A percentile compares a stretch with the other conserved stretches of the same genome.
Evolutionary conservation across 1,140 invertebrate species (phyloP).

Genomic region (Pseudachorutes palmiensis): DNA sequence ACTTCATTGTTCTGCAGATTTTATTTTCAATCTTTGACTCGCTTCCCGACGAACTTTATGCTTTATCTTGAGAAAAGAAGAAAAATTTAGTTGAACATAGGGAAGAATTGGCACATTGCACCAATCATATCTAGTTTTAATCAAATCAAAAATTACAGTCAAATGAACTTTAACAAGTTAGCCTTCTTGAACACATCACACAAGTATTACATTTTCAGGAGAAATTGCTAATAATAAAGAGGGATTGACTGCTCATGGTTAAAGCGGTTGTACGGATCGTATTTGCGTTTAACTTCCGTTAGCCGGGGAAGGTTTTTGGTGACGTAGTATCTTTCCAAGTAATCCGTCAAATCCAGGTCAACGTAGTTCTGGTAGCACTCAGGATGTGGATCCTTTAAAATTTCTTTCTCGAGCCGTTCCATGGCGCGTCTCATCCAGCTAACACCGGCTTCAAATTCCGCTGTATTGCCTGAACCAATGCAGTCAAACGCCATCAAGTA

Average conservation of each 20-base stretch:
- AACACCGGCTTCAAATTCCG: not conserved
- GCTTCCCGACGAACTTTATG: no score
- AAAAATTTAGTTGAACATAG: no score
- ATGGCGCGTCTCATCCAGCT: not conserved
- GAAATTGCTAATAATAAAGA: no score
- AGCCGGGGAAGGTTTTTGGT: not conserved
- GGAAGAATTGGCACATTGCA: no score
- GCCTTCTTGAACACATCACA: no score
- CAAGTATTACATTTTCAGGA: no score
- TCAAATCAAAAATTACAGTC: no score
- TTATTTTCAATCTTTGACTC: no score
- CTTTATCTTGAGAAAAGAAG: no score
- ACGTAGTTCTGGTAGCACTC: not conserved
- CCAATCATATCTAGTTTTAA: no score
- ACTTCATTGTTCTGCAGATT: no score
- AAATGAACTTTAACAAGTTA: no score
- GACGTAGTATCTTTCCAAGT: not conserved
- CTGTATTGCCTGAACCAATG: not conserved
- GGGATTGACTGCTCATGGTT: not conserved
- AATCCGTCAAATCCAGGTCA: not conserved
- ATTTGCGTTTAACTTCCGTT: not conserved
- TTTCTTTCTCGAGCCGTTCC: not conserved
- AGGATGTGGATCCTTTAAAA: not conserved
- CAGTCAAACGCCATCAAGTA: not conserved
- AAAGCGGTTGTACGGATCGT: slow-evolving; percentile 1